Base-by-base conservation (phyloP, 2,888 invertebrate genomes). In the Mesopsocus fuscifrons region DNA sequence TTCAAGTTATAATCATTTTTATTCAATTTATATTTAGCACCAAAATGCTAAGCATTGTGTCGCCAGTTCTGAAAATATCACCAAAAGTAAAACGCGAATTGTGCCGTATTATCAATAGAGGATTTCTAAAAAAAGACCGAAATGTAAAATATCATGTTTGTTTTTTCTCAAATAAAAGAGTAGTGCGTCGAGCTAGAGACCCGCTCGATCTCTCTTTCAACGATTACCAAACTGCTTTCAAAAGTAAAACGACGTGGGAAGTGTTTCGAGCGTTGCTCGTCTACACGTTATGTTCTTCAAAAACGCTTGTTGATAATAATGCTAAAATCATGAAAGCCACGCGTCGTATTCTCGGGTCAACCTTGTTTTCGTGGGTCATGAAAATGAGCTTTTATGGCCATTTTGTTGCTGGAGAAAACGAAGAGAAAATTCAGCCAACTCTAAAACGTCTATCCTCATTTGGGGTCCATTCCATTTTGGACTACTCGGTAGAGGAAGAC, bases 401-500 rank as follows among this genome's bases (percentile, higher is more conserved):
- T 65, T 98, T 98, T 66, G 98, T 99, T 42, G 98, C 95, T 42
- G 98, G 98, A 45, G 88, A 92, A 60, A 85, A 92, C 62, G 80
- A 84, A 61, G 68, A 76, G 53, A 80, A 78, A 59, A 88, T 94
- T 57, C 71, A 74, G 52, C 91, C 92, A 30, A 77, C 77, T 43
- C 69, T 92, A 52, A 78, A 83, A 58, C 72, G 83, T 57, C 67
- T 97, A 57, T 74, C 84, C 45, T 80, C 84, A 45, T 98, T 92
- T 62, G 98, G 98, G 38, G 98, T 99, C 13, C 98, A 98, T 62
- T 89, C 97, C 41, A 98, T 98, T 58, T 75, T 98, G 49, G 97
- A 97, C 63, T 97, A 97, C 67, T 95, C 94, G 47, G 98, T 94
- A 1, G 98, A 98, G 63, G 91, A 95, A 58, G 98, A 98, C 59